Conservation (phyloP, 2,797 vertebrate species). For the Xenopus petersii region DNA sequence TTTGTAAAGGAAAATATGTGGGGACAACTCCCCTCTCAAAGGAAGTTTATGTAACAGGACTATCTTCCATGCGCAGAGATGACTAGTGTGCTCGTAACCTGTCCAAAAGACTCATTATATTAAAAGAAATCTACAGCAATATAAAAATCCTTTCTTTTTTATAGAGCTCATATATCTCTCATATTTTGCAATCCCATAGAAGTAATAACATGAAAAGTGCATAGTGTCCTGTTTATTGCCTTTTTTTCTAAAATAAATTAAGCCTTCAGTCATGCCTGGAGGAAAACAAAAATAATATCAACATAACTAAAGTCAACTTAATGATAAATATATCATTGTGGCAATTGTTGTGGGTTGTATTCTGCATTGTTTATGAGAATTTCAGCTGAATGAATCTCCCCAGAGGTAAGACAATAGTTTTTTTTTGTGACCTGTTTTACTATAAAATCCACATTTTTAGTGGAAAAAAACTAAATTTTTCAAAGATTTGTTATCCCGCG, state of each 20-base stretch:
- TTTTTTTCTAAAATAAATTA: constrained; percentile 70
- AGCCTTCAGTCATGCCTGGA: constrained; percentile 65
- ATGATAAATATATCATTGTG: constrained; percentile 63
- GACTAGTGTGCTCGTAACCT: constrained; percentile 55
- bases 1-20: constrained; percentile 38
- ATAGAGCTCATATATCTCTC: constrained; percentile 49
- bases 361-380: constrained; percentile 61
- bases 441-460: too few relatives aligned
- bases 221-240: constrained; percentile 63
- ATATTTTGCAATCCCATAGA: constrained; percentile 52
- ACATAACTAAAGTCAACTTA: constrained; percentile 62
- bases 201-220: constrained; percentile 65
- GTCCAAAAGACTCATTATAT: constrained; percentile 58
- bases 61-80: constrained; percentile 19
- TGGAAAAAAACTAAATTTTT: too few relatives aligned
- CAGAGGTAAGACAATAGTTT: constrained; percentile 1
- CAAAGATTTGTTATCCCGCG: too few relatives aligned
- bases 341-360: constrained; percentile 66
- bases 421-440: background rate
- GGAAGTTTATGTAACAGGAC: constrained; percentile 18
- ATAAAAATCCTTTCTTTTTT: constrained; percentile 52
- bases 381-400: constrained; percentile 50
- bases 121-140: constrained; percentile 59
- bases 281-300: constrained; percentile 61
- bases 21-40: too few relatives aligned